These are phyloP conservation scores for Catharus fuscescens DNA, from an alignment of 2,113 vertebrate genomes.

Conservation along the genomic window DNA sequence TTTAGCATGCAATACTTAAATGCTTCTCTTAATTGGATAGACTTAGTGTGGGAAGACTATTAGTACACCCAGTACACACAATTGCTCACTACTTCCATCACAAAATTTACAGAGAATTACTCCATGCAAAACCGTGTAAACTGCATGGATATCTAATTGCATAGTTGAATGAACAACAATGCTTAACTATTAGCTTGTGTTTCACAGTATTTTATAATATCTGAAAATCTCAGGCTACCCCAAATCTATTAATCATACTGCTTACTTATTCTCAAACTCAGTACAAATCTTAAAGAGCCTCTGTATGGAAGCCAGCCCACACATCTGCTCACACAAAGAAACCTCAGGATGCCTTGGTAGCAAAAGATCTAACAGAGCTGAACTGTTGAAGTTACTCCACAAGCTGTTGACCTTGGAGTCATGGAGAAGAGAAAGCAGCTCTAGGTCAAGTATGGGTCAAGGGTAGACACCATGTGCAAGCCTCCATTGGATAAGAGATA, in stretches of 20 bases:
- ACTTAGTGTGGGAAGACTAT: neutral
- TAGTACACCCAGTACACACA: neutral
- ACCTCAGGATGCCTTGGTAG: neutral
- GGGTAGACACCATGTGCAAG: neutral
- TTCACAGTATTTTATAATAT: neutral
- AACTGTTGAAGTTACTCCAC: neutral
- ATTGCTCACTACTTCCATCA: neutral
- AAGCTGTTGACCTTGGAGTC: neutral
- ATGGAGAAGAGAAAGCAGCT: neutral
- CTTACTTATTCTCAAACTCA: neutral
- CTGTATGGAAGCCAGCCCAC: neutral
- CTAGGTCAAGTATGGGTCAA: conserved; percentile 8
- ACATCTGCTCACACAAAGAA: neutral
- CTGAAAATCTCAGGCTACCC: neutral
- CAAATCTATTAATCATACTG: neutral
- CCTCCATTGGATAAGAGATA: neutral
- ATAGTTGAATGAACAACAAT: neutral
- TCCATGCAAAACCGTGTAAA: neutral
- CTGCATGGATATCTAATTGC: neutral
- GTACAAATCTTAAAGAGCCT: neutral
- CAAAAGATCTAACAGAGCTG: neutral
- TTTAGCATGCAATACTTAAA: neutral
- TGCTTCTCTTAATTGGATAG: conserved; percentile 12
- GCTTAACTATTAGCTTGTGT: neutral
- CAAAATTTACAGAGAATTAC: conserved; percentile 1